Evolutionary conservation across 1,140 invertebrate species (phyloP), one percentile per base, ranked within the genome.

Genomic region (Bombus waltoni): DNA sequence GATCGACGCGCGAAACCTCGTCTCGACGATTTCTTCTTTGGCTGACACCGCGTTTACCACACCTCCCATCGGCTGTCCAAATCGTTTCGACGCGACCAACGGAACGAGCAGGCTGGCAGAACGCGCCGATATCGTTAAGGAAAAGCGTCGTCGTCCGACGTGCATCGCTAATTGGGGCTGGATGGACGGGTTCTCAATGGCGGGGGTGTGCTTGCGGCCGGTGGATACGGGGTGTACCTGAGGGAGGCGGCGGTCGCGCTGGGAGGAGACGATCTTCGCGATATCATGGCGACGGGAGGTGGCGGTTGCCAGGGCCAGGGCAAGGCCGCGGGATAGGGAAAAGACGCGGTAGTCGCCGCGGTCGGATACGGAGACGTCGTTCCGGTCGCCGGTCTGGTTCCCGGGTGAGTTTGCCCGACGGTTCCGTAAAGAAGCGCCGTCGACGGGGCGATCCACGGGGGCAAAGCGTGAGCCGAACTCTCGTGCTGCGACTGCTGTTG

Each of bases 251-350:
- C 70, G 8, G 87, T 62, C 3, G 90, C 90, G 32, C 90, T 91
- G 38, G 94, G 93, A 47, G 94, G 93, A 57, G 94, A 94, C 66
- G 94, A 93, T 83, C 94, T 93, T 89, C 94, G 92, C 68, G 94
- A 93, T 86, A 94, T 94, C 85, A 95, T 94, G 35, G 88, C 78
- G 70, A 89, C 88, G 40, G 90, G 82, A 18, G 90, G 82, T 15
- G 90, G 75, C 35, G 94, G 94, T 91, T 95, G 94, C 94, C 94
- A 95, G 85, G 94, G 92, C 94, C 94, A 94, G 77, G 93, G 89
- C 11, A 94, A 85, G 66, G 93, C 90, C 62, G 90, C 92, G n/a
- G 93, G 90, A 88, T 94, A 94, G 72, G 93, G 90, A 82, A 95
- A 94, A n/a, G 91, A 87, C 73, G 92, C 86, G 78, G 88, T 68